Percentiles rank a stretch among this genome's conserved stretches.
phyloP scores from a whole-genome alignment of 2,797 vertebrate genomes.

The Adrianichthys oophorus region DNA sequence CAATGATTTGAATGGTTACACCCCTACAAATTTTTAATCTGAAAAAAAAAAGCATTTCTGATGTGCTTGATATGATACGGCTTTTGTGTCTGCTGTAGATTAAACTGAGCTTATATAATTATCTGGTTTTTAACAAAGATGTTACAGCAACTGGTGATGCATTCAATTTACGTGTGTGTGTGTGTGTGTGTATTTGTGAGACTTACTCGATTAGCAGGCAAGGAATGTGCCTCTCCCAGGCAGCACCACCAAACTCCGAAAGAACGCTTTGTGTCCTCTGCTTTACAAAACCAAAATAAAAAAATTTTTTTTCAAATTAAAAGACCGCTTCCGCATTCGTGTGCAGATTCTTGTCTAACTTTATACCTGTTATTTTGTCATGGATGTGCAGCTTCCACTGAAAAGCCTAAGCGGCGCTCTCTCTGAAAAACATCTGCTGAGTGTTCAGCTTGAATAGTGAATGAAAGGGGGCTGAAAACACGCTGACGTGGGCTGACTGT shows the following conservation, averaged over 20 bases:
- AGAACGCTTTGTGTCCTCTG: constrained; percentile 59
- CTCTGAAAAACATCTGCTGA: neutral
- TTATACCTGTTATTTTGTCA: constrained; percentile 35
- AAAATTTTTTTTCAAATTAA: constrained; percentile 43
- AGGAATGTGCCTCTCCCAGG: constrained; percentile 49
- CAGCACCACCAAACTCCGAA: constrained; percentile 48
- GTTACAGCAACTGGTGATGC: too few relatives aligned
- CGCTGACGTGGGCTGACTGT: neutral
- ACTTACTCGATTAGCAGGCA: constrained; percentile 65
- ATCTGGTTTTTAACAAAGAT: too few relatives aligned
- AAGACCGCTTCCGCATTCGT: constrained; percentile 31
- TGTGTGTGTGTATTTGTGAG: neutral
- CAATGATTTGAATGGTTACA: too few relatives aligned
- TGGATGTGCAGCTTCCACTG: constrained; percentile 42
- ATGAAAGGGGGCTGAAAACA: neutral
- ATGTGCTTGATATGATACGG: too few relatives aligned
- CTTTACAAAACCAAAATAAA: constrained; percentile 39
- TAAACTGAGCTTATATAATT: too few relatives aligned
- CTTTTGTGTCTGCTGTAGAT: too few relatives aligned
- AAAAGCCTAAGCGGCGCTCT: constrained; percentile 16
- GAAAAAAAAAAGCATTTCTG: too few relatives aligned
- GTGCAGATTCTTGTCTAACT: constrained; percentile 44
- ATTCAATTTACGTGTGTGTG: neutral
- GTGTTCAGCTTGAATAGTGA: neutral
- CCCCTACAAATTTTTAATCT: too few relatives aligned